Percentiles rank a stretch among this genome's conserved stretches.
These are phyloP conservation scores for Damaliscus lunatus DNA, from an alignment of 2,113 vertebrate genomes.

Conservation along the genomic window DNA sequence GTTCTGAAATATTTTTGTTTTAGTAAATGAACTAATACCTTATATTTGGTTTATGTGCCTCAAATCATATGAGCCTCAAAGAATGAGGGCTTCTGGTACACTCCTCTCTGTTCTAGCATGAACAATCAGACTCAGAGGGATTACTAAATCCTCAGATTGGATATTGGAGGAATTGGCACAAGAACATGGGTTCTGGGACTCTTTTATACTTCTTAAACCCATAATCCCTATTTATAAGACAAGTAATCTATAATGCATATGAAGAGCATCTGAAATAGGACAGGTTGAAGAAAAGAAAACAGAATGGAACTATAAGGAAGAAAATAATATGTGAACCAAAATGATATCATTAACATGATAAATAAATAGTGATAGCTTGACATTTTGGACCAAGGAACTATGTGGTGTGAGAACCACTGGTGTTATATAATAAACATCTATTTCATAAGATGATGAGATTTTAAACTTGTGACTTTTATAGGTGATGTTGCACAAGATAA, in stretches of 20 bases:
- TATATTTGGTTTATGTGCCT: background rate
- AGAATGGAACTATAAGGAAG: background rate
- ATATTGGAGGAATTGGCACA: background rate
- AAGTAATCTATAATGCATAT: background rate
- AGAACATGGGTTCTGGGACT: background rate
- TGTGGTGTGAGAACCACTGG: background rate
- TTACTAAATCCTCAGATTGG: background rate
- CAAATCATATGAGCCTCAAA: background rate
- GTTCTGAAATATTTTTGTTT: background rate
- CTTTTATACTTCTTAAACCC: background rate
- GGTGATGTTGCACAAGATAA: background rate
- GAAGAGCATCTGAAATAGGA: background rate
- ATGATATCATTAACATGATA: background rate
- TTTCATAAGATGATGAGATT: background rate
- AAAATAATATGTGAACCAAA: background rate
- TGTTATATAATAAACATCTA: background rate
- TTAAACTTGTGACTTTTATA: conserved; percentile 24
- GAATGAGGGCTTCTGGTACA: background rate
- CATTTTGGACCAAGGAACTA: background rate
- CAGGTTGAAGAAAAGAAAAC: background rate
- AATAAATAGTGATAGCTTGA: background rate
- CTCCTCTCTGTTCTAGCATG: background rate
- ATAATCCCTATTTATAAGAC: background rate
- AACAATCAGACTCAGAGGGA: background rate
- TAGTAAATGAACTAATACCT: background rate